phyloP scores from a whole-genome alignment of 35 echinoderm and acorn worm species.

The Strongylocentrotus purpuratus region DNA sequence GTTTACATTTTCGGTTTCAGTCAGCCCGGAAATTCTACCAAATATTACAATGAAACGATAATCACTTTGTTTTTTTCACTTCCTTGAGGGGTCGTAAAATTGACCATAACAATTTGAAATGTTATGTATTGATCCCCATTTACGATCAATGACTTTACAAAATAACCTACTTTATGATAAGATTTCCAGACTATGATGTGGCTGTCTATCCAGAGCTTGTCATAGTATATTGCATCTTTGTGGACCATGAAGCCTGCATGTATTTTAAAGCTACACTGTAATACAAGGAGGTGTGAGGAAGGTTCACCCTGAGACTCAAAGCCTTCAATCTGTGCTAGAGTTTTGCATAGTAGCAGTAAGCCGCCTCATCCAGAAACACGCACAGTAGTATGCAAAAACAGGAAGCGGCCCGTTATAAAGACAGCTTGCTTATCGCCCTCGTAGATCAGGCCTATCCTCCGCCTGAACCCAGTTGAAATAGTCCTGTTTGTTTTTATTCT shows the following conservation, averaged over 20 bases:
- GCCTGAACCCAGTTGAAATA: background rate
- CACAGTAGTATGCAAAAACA: slow-evolving; percentile 11
- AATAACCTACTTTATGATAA: background rate
- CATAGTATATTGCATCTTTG: background rate
- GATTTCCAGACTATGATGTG: background rate
- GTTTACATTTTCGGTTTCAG: background rate
- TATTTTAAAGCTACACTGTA: background rate
- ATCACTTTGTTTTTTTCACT: background rate
- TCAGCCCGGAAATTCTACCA: background rate
- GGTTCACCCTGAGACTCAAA: background rate
- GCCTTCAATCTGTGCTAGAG: background rate
- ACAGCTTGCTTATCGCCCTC: background rate
- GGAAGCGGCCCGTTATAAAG: background rate
- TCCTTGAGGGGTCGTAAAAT: background rate
- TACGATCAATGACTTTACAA: background rate
- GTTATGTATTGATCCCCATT: background rate
- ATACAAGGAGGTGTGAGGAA: background rate
- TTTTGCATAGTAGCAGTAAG: background rate
- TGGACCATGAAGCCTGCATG: background rate
- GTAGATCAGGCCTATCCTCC: background rate
- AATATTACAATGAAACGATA: background rate
- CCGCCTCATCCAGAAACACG: background rate
- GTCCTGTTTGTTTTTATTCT: slow-evolving; percentile 3
- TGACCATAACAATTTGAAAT: background rate
- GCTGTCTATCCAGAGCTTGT: background rate